These are phyloP conservation scores for Triplophysa rosa DNA, from an alignment of 2,113 vertebrate species.

Conservation along the genomic window DNA sequence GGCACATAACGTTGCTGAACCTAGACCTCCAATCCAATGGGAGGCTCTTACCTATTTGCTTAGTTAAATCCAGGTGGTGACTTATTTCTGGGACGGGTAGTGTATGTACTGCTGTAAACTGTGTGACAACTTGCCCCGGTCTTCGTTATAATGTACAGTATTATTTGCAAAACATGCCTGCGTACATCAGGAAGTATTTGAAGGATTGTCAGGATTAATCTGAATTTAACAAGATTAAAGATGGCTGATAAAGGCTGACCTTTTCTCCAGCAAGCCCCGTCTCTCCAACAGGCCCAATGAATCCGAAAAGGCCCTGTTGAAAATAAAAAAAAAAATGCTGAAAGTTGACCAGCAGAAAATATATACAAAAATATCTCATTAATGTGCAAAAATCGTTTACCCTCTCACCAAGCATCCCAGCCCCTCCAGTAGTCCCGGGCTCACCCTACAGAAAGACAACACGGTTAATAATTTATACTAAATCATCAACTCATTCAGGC, in stretches of 20 bases:
- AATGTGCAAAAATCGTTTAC: slow-evolving; percentile 70
- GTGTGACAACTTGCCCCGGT: no score
- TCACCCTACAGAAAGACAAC: slow-evolving; percentile 81
- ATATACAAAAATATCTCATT: neutral
- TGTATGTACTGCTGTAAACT: no score
- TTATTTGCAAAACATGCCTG: neutral
- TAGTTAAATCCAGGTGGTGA: no score
- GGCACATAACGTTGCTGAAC: no score
- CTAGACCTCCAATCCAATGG: no score
- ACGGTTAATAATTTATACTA: slow-evolving; percentile 61
- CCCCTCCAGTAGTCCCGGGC: slow-evolving; percentile 82
- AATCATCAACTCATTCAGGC: slow-evolving; percentile 50
- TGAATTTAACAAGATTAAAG: neutral
- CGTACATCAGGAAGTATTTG: neutral
- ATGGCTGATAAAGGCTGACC: slow-evolving; percentile 69
- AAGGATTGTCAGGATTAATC: neutral
- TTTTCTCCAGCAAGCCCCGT: slow-evolving; percentile 87
- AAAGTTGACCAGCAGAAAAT: neutral
- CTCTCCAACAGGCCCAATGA: slow-evolving; percentile 84
- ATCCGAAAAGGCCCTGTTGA: slow-evolving; percentile 84
- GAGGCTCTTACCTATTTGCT: no score
- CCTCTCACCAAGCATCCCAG: slow-evolving; percentile 90
- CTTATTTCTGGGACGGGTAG: no score
- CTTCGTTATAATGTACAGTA: no score
- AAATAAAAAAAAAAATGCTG: neutral